Percentiles rank a stretch among this genome's conserved stretches.
Conservation (phyloP, 2,113 vertebrate genomes). For the Girardinichthys multiradiatus region DNA sequence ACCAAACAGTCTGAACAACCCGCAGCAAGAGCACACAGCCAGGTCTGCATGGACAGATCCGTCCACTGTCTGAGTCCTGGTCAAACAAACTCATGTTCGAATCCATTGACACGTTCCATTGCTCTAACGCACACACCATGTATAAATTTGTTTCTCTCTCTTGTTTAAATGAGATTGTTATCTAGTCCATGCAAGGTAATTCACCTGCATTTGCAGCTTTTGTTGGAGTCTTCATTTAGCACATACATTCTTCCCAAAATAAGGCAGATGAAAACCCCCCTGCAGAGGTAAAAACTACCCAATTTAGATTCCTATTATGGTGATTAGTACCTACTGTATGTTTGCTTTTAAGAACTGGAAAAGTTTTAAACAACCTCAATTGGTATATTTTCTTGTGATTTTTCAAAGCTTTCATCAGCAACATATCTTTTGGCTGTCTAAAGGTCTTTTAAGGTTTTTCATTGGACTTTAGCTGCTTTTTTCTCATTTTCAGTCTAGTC, state of each 20-base stretch:
- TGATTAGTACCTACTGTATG: too few relatives aligned
- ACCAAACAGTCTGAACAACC: constrained; percentile 64
- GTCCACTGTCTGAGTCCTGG: constrained; percentile 38
- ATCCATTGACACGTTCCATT: constrained; percentile 8
- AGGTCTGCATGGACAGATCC: constrained; percentile 57
- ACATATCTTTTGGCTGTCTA: neutral
- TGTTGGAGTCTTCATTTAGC: neutral
- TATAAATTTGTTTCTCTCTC: neutral
- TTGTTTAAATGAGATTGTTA: constrained; percentile 8
- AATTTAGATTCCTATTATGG: neutral
- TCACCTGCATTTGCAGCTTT: constrained; percentile 56
- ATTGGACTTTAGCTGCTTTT: neutral
- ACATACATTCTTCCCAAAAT: too few relatives aligned
- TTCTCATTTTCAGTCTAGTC: neutral
- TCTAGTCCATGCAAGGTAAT: constrained; percentile 22
- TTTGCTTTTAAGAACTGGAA: too few relatives aligned
- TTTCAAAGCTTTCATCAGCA: neutral
- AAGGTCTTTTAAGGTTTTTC: neutral
- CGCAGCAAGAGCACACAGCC: constrained; percentile 53
- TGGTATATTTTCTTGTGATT: neutral
- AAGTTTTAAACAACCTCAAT: neutral
- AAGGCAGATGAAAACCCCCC: too few relatives aligned
- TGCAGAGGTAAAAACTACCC: neutral
- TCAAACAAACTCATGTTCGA: constrained; percentile 11
- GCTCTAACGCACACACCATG: neutral